Evolutionary conservation across 2,888 invertebrate genomes (phyloP), one percentile per base, ranked within the genome.

Genomic region (Harmothoe impar): DNA sequence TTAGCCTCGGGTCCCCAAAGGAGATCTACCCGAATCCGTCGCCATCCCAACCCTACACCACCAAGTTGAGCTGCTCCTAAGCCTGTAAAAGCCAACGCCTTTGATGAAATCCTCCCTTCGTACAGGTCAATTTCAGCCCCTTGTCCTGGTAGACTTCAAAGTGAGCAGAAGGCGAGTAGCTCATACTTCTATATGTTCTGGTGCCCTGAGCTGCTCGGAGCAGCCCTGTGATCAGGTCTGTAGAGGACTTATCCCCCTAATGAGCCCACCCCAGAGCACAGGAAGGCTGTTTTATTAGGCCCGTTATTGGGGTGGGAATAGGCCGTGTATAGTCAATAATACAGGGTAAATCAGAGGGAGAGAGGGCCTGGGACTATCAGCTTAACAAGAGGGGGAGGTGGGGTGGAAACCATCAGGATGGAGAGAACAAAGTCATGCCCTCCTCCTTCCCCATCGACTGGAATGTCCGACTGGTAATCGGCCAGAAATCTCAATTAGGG

Each of bases 401-500:
- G n/a, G 35, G 15, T 43, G 35, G 81, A 43, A 81, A 81, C 33
- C 81, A 81, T 81, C 81, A 12, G 23, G 17, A 81, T 43, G 43
- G 15, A 35, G 35, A 81, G 81, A 81, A 81, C 35, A 81, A 81
- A 81, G 81, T 81, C 77, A 10, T 23, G 77, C 10, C 23, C 33
- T 17, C n/a, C 35, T 17, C n/a, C 25, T 35, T 10, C 81, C 3
- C 81, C n/a, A 81, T 81, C 81, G 81, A 81, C 81, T 35, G 81
- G 23, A 43, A 43, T 25, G 81, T 81, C 35, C n/a, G 33, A 15
- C 43, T 20, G 17, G 33, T 35, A 81, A 81, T 81, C 81, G 81
- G 81, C 33, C 81, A 81, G 81, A 81, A 81, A 81, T 81, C 81
- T 81, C 81, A 81, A 81, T 81, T 81, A 81, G 17, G 81, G 72